phyloP scores from a whole-genome alignment of 2,797 vertebrate genomes.

The Galaxias olidus region DNA sequence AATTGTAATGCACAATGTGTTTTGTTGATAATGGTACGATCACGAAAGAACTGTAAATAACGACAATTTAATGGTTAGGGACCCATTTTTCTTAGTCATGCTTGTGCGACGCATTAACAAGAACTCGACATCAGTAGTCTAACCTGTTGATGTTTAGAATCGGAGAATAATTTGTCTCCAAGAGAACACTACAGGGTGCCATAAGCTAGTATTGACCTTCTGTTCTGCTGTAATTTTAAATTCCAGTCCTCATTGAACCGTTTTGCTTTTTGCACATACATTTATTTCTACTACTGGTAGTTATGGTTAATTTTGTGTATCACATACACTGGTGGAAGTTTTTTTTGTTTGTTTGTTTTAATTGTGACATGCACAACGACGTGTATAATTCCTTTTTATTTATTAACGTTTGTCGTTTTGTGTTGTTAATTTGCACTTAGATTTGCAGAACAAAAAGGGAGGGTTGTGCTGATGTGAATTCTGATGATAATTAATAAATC shows the following conservation, averaged over 20 bases:
- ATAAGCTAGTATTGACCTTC: conserved; percentile 35
- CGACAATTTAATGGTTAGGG: conserved; percentile 20
- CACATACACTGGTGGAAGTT: conserved; percentile 39
- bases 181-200: conserved; percentile 45
- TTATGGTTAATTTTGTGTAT: conserved; percentile 22
- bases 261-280: conserved; percentile 56
- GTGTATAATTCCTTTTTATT: conserved; percentile 78
- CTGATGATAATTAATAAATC: conserved; percentile 79
- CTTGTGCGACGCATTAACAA: conserved; percentile 2
- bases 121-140: neutral
- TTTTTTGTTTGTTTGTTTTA: conserved; percentile 48
- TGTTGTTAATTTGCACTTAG: conserved; percentile 68
- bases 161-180: conserved; percentile 27
- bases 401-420: conserved; percentile 77
- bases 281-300: conserved; percentile 47
- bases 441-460: conserved; percentile 76
- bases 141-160: conserved; percentile 14
- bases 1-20: conserved; percentile 9
- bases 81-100: conserved; percentile 8
- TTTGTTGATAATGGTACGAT: conserved; percentile 21
- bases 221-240: conserved; percentile 10
- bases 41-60: conserved; percentile 54
- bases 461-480: conserved; percentile 63
- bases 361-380: conserved; percentile 51
- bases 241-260: conserved; percentile 5